Conservation (phyloP, 1,140 invertebrate species). For the Ylistrum balloti region DNA sequence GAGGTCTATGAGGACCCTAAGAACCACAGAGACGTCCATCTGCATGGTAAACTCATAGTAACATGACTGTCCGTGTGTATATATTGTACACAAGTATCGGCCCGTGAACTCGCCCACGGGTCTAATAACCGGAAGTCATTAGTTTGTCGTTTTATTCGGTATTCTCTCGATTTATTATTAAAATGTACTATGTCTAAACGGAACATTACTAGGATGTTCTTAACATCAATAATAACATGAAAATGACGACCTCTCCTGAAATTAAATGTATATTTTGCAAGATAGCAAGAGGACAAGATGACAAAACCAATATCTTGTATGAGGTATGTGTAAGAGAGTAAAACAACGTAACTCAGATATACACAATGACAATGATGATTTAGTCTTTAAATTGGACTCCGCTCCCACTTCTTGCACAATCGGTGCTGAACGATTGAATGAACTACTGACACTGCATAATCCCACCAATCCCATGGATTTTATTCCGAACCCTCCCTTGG, state of each 20-base stretch:
- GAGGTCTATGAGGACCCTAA: neutral
- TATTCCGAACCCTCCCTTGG: too few species aligned
- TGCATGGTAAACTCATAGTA: slow-evolving; percentile 28
- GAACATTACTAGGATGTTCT: neutral
- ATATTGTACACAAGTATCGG: neutral
- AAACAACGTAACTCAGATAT: neutral
- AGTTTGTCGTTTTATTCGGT: neutral
- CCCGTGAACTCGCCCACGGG: neutral
- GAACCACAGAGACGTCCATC: slow-evolving; percentile 20
- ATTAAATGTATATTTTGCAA: slow-evolving; percentile 70
- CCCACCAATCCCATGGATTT: too few species aligned
- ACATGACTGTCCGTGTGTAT: neutral
- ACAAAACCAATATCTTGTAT: slow-evolving; percentile 60
- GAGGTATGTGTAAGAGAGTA: slow-evolving; percentile 47
- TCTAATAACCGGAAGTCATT: neutral
- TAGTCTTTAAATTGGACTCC: too few species aligned
- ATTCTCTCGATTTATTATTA: neutral
- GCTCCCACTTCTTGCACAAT: too few species aligned
- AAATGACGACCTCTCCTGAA: neutral
- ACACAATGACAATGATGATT: too few species aligned
- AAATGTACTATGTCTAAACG: neutral
- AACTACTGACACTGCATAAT: too few species aligned
- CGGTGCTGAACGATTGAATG: too few species aligned
- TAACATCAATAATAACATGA: neutral
- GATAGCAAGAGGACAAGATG: slow-evolving; percentile 61